phyloP scores from a whole-genome alignment of 2,797 vertebrate genomes.

The Cottoperca gobio region DNA sequence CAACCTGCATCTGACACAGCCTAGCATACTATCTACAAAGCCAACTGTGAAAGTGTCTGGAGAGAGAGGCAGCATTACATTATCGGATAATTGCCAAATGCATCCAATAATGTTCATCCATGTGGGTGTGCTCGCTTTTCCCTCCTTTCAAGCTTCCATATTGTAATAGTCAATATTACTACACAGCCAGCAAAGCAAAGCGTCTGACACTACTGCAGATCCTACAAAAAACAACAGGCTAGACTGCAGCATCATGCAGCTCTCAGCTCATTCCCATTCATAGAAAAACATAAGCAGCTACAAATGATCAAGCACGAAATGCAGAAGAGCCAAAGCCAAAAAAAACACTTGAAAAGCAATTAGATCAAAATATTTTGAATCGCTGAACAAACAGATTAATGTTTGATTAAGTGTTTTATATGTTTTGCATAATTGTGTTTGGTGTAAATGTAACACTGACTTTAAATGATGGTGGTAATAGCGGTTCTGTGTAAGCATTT shows the following conservation, averaged over 20 bases:
- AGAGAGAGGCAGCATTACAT: neutral
- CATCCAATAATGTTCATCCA: slow-evolving; percentile 27
- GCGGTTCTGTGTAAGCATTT: neutral
- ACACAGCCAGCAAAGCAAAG: neutral
- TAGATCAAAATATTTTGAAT: neutral
- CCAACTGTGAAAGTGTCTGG: slow-evolving; percentile 29
- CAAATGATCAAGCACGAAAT: slow-evolving; percentile 6
- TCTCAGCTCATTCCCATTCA: neutral
- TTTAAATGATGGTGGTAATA: neutral
- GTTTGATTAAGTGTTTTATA: neutral
- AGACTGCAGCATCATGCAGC: neutral
- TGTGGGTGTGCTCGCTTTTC: neutral
- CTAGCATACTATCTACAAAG: slow-evolving; percentile 49
- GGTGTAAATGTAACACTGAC: neutral
- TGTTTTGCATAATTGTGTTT: neutral
- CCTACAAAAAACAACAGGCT: neutral
- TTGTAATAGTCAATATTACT: neutral
- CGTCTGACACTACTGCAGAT: neutral
- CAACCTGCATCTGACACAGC: slow-evolving; percentile 52
- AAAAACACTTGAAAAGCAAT: neutral
- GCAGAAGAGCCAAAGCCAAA: neutral
- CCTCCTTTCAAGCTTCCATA: neutral
- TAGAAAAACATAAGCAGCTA: slow-evolving; percentile 13
- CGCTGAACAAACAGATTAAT: neutral
- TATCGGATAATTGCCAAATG: slow-evolving; percentile 37